A percentile compares a stretch with the other conserved stretches of the same genome.
phyloP scores from a whole-genome alignment of 2,888 invertebrate genomes.

The Priocnemis perturbator region DNA sequence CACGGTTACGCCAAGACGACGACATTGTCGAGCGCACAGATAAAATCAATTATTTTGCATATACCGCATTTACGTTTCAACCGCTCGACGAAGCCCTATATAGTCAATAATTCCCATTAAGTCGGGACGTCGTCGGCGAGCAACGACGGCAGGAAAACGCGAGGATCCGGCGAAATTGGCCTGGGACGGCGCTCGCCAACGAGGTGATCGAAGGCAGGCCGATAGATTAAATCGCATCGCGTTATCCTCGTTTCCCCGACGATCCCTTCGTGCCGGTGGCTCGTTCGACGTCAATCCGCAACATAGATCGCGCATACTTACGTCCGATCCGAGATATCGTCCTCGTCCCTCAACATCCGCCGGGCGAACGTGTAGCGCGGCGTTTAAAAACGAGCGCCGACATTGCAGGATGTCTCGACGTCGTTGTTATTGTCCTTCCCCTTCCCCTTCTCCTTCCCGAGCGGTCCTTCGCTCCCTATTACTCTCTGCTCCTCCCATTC shows the following conservation, averaged over 20 bases:
- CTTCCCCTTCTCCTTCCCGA: constrained; percentile 17
- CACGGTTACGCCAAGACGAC: too few relatives aligned
- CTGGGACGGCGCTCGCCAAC: not conserved
- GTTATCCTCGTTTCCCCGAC: constrained; percentile 41
- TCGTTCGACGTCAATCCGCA: constrained; percentile 27
- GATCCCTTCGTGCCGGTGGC: constrained; percentile 28
- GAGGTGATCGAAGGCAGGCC: constrained; percentile 32
- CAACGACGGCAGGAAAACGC: too few relatives aligned
- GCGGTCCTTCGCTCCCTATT: constrained; percentile 13
- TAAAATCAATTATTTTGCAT: too few relatives aligned
- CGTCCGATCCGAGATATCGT: constrained; percentile 40
- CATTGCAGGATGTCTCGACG: constrained; percentile 16
- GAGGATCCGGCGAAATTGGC: too few relatives aligned
- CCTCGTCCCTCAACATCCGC: constrained; percentile 38
- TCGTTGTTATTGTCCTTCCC: not conserved
- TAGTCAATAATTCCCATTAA: too few relatives aligned
- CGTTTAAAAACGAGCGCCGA: constrained; percentile 34
- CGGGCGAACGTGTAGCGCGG: constrained; percentile 20
- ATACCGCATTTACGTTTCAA: too few relatives aligned
- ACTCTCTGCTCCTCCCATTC: not conserved
- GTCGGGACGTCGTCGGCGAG: too few relatives aligned
- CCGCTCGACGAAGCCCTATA: too few relatives aligned
- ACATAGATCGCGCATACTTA: constrained; percentile 45
- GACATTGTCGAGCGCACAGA: too few relatives aligned
- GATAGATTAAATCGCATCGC: constrained; percentile 49